phyloP scores from a whole-genome alignment of 2,888 invertebrate species.

The Conops quadrifasciatus region DNA sequence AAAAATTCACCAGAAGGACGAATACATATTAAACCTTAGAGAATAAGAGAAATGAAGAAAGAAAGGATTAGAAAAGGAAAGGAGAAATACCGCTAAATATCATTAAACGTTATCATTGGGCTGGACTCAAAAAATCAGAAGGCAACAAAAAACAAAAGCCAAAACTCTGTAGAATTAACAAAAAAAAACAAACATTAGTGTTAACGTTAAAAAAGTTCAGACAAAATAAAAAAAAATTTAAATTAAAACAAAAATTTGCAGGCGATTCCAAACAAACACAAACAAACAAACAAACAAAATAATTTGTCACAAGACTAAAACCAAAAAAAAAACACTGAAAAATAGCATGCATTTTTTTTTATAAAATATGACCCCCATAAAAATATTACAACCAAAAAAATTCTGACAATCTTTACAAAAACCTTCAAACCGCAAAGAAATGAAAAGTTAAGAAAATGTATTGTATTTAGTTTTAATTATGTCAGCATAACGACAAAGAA shows the following conservation, averaged over 20 bases:
- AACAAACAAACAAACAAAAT: constrained; percentile 35
- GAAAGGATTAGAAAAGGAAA: not conserved
- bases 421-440: too few species aligned
- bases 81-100: not conserved
- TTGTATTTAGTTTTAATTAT: constrained; percentile 14
- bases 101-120: constrained; percentile 46
- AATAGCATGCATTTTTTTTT: constrained; percentile 18
- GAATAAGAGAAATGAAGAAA: not conserved
- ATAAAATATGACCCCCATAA: not conserved
- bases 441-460: constrained; percentile 13
- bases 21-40: not conserved
- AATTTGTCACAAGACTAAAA: constrained; percentile 19
- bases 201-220: not conserved
- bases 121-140: constrained; percentile 56
- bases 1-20: too few species aligned
- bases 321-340: constrained; percentile 4
- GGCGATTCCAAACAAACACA: constrained; percentile 17
- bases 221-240: constrained; percentile 5
- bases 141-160: constrained; percentile 33
- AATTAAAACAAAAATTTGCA: not conserved
- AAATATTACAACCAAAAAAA: not conserved
- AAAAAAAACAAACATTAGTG: constrained; percentile 18
- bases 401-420: too few species aligned
- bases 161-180: not conserved
- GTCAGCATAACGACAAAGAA: too few species aligned